phyloP scores from a whole-genome alignment of 2,113 vertebrate species.

The Mus spicilegus region DNA sequence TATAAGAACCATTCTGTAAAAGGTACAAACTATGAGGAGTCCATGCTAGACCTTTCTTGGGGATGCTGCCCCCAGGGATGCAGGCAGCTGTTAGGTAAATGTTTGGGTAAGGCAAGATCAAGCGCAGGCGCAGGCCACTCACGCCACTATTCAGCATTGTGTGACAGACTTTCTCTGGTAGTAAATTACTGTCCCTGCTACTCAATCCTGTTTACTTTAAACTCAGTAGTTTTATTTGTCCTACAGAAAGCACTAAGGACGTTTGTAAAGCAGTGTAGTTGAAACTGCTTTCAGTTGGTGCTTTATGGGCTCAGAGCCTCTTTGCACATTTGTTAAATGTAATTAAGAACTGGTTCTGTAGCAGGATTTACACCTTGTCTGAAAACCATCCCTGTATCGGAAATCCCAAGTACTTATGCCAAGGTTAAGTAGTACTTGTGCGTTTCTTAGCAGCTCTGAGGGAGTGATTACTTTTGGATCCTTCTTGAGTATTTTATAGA shows the following conservation, averaged over 20 bases:
- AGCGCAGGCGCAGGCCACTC: background rate
- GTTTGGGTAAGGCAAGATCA: background rate
- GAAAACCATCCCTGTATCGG: background rate
- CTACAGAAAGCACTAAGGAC: background rate
- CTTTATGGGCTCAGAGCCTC: background rate
- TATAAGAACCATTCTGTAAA: background rate
- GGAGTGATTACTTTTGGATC: background rate
- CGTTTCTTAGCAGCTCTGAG: conserved; percentile 15
- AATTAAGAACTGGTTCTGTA: background rate
- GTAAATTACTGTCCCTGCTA: background rate
- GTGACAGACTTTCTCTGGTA: background rate
- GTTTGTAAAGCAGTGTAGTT: background rate
- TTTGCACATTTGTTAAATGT: background rate
- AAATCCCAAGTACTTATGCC: background rate
- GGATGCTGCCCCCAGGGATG: background rate
- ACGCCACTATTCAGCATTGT: no score
- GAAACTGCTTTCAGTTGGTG: background rate
- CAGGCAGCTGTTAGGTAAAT: background rate
- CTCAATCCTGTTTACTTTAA: background rate
- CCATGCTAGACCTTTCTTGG: background rate
- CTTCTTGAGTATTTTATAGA: conserved; percentile 5
- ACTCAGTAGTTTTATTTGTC: background rate
- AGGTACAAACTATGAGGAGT: background rate
- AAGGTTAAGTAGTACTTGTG: background rate
- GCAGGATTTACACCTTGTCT: background rate